These are phyloP conservation scores for Colaptes auratus DNA, from an alignment of 2,113 vertebrate species.

Conservation along the genomic window DNA sequence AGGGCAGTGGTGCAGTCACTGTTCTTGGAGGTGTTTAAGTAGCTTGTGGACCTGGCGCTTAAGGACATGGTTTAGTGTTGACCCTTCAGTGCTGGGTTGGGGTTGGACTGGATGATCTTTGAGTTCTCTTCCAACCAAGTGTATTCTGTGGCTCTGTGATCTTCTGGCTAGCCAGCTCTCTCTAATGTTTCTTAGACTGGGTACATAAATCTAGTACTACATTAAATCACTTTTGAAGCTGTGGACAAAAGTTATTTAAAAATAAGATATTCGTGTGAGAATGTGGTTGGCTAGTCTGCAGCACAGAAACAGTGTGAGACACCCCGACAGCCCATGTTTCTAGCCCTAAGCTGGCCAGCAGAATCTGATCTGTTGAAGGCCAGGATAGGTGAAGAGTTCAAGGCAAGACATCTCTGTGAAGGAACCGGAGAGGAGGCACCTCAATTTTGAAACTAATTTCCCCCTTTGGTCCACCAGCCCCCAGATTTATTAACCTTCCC, in stretches of 20 bases:
- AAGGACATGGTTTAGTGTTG: too few relatives aligned
- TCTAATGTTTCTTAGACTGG: not conserved
- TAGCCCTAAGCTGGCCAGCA: not conserved
- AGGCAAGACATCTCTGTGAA: not conserved
- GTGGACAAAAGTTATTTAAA: not conserved
- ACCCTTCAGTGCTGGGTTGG: too few relatives aligned
- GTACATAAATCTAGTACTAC: not conserved
- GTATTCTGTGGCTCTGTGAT: too few relatives aligned
- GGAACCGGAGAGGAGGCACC: not conserved
- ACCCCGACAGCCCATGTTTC: not conserved
- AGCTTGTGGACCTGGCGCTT: too few relatives aligned
- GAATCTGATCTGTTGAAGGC: not conserved
- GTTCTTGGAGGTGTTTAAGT: too few relatives aligned
- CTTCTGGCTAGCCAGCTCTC: not conserved
- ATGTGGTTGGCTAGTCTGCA: not conserved
- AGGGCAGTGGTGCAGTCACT: too few relatives aligned
- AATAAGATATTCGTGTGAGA: not conserved
- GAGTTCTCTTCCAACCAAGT: too few relatives aligned
- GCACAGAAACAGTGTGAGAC: not conserved
- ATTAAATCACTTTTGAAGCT: not conserved
- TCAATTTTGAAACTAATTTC: conserved; percentile 55
- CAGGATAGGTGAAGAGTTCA: conserved; percentile 21
- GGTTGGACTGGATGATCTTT: too few relatives aligned
- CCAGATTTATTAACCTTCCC: conserved; percentile 60
- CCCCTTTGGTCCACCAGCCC: not conserved